A percentile compares a stretch with the other conserved stretches of the same genome.
Evolutionary conservation across 1,140 invertebrate species (phyloP).

Genomic region (Physella acuta): DNA sequence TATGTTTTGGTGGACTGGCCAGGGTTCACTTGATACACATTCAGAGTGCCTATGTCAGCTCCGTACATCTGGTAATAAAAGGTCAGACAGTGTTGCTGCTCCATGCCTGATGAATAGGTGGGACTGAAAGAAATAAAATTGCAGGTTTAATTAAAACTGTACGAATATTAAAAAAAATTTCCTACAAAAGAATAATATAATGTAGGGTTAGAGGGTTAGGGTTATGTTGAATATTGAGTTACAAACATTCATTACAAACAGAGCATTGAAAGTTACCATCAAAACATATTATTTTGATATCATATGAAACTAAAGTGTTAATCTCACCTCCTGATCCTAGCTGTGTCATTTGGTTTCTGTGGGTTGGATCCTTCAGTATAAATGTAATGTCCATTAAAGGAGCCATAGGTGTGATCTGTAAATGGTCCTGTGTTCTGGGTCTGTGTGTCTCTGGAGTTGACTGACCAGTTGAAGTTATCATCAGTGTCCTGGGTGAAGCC

Average conservation of each 20-base stretch:
- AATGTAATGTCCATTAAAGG: slow-evolving; percentile 68
- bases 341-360: slow-evolving; percentile 66
- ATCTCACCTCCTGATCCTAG: slow-evolving; percentile 46
- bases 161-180: too few species aligned
- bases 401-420: slow-evolving; percentile 51
- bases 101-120: slow-evolving; percentile 14
- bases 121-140: too few species aligned
- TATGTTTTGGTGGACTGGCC: neutral
- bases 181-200: too few species aligned
- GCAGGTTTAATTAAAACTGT: too few species aligned
- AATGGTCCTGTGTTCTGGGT: slow-evolving; percentile 43
- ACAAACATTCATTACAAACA: too few species aligned
- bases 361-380: slow-evolving; percentile 74
- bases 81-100: slow-evolving; percentile 42
- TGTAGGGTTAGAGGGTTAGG: too few species aligned
- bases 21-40: slow-evolving; percentile 34
- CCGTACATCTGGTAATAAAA: slow-evolving; percentile 58
- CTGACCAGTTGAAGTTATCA: slow-evolving; percentile 51
- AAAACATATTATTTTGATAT: too few species aligned
- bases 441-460: slow-evolving; percentile 36
- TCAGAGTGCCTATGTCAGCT: slow-evolving; percentile 42
- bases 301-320: too few species aligned
- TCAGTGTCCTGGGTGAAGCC: slow-evolving; percentile 43
- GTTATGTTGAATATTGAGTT: too few species aligned
- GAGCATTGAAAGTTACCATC: too few species aligned